Conservation (phyloP, 2,797 vertebrate genomes). For the Falco berigora region DNA sequence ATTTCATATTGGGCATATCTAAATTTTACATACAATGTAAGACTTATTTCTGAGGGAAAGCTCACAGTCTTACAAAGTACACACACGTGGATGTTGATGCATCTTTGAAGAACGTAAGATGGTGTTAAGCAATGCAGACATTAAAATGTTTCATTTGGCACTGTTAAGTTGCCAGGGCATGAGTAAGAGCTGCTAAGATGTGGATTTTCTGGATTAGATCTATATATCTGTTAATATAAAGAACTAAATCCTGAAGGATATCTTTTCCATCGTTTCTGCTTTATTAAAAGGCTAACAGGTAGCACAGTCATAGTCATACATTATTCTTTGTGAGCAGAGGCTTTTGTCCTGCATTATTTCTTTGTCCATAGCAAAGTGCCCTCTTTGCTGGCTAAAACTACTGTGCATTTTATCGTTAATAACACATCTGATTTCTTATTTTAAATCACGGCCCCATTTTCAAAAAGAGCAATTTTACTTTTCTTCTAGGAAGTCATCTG, state of each 20-base stretch:
- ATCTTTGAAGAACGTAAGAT: background rate
- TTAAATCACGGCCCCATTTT: constrained; percentile 44
- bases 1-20: background rate
- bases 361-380: background rate
- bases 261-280: background rate
- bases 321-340: background rate
- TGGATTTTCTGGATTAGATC: background rate
- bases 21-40: background rate
- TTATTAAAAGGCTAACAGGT: background rate
- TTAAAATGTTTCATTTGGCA: background rate
- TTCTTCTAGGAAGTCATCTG: constrained; percentile 58
- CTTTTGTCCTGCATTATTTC: background rate
- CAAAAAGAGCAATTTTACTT: constrained; percentile 36
- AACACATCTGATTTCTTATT: constrained; percentile 26
- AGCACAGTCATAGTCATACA: background rate
- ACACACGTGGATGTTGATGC: accelerated
- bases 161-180: background rate
- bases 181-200: background rate
- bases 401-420: background rate
- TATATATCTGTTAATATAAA: background rate
- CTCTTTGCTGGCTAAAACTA: constrained; percentile 26
- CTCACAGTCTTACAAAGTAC: background rate
- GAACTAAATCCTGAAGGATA: background rate
- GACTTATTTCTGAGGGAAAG: background rate
- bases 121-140: background rate